Percentiles rank a stretch among this genome's conserved stretches.
Conservation (phyloP, 2,113 vertebrate species). For the Colinus virginianus region DNA sequence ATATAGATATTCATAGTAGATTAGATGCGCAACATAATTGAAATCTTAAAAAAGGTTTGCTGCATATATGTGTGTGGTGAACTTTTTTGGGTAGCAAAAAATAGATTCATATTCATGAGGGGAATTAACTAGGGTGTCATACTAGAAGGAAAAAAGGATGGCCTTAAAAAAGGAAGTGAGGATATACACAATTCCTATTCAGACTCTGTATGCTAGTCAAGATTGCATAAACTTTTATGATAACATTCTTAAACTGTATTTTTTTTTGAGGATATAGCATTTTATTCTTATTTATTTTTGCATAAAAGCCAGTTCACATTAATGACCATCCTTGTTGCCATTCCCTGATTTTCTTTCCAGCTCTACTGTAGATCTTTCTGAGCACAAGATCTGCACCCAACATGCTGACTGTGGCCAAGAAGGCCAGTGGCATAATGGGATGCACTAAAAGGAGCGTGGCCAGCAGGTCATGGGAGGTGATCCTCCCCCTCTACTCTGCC, state of each 20-base stretch:
- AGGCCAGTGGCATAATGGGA: too few species aligned
- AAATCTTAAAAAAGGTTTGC: background rate
- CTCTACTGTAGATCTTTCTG: background rate
- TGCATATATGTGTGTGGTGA: background rate
- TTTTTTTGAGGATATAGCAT: background rate
- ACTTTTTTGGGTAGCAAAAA: background rate
- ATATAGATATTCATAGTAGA: background rate
- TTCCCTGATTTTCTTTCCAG: background rate
- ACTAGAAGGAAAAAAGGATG: background rate
- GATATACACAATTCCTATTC: background rate
- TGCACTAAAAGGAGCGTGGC: too few species aligned
- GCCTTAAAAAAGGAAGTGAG: background rate
- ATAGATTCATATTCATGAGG: background rate
- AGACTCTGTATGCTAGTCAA: fast-evolving
- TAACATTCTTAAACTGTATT: background rate
- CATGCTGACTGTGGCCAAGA: background rate
- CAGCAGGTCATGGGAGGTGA: too few species aligned
- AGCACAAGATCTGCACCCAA: background rate
- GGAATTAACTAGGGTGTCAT: background rate
- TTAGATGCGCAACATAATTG: background rate
- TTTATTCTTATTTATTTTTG: background rate
- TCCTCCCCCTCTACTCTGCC: too few species aligned
- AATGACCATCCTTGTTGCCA: background rate
- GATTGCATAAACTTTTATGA: background rate
- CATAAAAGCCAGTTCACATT: background rate